phyloP scores from a whole-genome alignment of 2,888 invertebrate species.

The Euplagia quadripunctaria region DNA sequence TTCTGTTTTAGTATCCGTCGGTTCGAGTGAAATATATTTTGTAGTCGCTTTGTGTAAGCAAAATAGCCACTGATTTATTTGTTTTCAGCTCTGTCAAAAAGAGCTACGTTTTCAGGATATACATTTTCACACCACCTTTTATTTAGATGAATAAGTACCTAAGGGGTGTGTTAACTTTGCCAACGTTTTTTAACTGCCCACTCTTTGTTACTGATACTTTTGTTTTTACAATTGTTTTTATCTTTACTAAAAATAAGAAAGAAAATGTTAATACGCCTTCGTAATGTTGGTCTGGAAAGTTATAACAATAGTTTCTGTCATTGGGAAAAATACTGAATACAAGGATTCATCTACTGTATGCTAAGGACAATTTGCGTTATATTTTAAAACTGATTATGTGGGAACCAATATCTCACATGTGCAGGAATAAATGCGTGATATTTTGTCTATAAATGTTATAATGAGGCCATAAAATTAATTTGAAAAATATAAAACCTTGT shows the following conservation, averaged over 20 bases:
- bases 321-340: neutral
- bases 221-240: conserved; percentile 49
- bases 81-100: conserved; percentile 49
- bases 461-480: too few species aligned
- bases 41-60: conserved; percentile 17
- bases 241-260: conserved; percentile 34
- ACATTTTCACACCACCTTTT: conserved; percentile 50
- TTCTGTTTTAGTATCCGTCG: conserved; percentile 10
- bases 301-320: conserved; percentile 18
- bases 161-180: conserved; percentile 35
- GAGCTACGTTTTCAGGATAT: conserved; percentile 42
- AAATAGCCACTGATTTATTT: conserved; percentile 46
- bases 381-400: neutral
- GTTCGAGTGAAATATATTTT: conserved; percentile 18
- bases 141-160: conserved; percentile 52
- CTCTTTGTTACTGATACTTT: conserved; percentile 47
- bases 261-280: conserved; percentile 22
- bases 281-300: conserved; percentile 34
- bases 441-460: too few species aligned
- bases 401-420: too few species aligned
- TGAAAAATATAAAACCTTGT: too few species aligned
- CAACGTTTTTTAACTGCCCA: conserved; percentile 28
- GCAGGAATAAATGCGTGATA: too few species aligned
- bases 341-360: neutral
- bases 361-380: neutral